Base-by-base conservation (phyloP, 2,113 vertebrate species). In the Hemichromis elongatus region DNA sequence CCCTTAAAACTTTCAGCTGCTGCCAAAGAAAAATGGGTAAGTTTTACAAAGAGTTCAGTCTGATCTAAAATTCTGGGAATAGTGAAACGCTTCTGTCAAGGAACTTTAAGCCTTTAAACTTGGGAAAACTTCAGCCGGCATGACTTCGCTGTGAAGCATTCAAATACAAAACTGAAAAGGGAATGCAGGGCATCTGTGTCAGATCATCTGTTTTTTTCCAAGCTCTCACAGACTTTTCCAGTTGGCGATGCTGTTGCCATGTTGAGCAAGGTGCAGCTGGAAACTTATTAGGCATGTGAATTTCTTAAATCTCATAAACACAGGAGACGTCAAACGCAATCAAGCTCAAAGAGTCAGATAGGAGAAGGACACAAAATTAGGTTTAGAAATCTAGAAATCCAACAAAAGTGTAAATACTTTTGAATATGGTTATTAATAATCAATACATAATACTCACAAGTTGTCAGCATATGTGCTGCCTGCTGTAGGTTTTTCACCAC, bases 11-110 rank as follows among this genome's bases (percentile, higher is more conserved):
- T 89, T 89, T 81, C 70, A 80, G 61, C 42, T 7, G 10, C 82
- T 40, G 86, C 83, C 37, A 52, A 40, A 50, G 59, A 55, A 37
- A 37, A 86, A 81, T 52, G 79, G 95, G 95, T 95, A 80, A 94
- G 95, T 93, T 85, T 87, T 26, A 57, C 37, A 77, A 86, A 37
- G 26, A 45, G 33, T 85, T 88, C 42, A n/a, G 35, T 81, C 35
- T 42, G 21, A 68, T 79, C 21, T 84, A 45, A 75, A 42, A 37
- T 16, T 63, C 35, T 77, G 52, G 24, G 28, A 68, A 75, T 37
- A 28, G 14, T 70, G 66, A 56, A 63, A 68, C 30, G 28, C 82
- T 82, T 56, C 30, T 30, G 24, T 30, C n/a, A 28, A 57, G 5
- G 4, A 68, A 81, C 45, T 57, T 66, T 24, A 1, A 53, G 45